These are phyloP conservation scores for Tinea semifulvella DNA, from an alignment of 2,888 invertebrate species.

Conservation along the genomic window DNA sequence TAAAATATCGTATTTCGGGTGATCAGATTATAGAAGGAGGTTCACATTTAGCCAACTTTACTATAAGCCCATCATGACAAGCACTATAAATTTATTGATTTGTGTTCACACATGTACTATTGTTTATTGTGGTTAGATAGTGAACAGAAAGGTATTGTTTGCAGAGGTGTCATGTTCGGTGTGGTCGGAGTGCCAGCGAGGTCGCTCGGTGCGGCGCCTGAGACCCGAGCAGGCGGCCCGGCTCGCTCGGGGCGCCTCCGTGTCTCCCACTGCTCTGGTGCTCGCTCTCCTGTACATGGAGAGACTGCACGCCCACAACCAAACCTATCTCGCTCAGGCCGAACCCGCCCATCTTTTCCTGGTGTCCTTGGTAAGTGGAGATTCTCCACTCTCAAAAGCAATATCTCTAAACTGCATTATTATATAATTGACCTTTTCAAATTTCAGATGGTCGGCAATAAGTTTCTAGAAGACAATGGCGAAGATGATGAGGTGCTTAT, in stretches of 20 bases:
- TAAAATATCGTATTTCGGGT: too few relatives aligned
- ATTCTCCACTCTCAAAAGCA: background rate
- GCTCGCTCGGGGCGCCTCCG: conserved; percentile 81
- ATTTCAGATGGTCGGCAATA: conserved; percentile 92
- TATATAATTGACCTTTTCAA: background rate
- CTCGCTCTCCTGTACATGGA: conserved; percentile 94
- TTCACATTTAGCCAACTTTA: too few relatives aligned
- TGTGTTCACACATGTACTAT: too few relatives aligned
- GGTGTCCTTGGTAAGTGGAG: conserved; percentile 82
- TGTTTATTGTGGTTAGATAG: too few relatives aligned
- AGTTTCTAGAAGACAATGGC: conserved; percentile 93
- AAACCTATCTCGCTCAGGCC: conserved; percentile 45
- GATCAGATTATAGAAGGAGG: too few relatives aligned
- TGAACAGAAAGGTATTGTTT: too few relatives aligned
- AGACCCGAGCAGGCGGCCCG: conserved; percentile 80
- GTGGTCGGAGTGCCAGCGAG: conserved; percentile 81
- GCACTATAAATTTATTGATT: too few relatives aligned
- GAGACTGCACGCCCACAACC: conserved; percentile 82
- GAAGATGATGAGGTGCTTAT: conserved; percentile 91
- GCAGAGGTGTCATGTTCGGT: conserved; percentile 85
- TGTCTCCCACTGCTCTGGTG: conserved; percentile 92
- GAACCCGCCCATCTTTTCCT: conserved; percentile 94
- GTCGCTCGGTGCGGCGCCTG: conserved; percentile 79
- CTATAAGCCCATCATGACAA: too few relatives aligned
- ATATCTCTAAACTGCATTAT: background rate